Evolutionary conservation across 2,797 vertebrate genomes (phyloP), one percentile per base, ranked within the genome.

Genomic region (Antennarius maculatus): DNA sequence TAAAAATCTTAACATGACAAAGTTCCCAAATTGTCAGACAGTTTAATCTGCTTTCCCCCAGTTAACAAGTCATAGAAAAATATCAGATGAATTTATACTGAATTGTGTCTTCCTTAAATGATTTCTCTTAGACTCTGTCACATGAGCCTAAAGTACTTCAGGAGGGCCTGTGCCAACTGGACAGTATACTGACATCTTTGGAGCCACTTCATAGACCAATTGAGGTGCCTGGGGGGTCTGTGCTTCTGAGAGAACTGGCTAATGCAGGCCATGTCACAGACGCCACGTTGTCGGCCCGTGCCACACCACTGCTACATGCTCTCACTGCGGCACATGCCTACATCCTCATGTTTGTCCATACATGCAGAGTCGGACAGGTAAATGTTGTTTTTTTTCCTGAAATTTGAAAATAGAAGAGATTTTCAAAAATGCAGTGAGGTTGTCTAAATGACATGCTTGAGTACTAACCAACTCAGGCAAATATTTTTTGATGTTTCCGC

Each of bases 301-400:
- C 97, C 67, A 98, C 97, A 2, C 97, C 97, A 3, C 90, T 98
- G 53, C 92, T 98, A 7, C 97, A 98, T 72, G 95, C 97, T 0
- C 94, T 98, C 14, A 97, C 97, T 0, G 97, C 97, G 2, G 97
- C 97, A 0, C 97, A 98, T 2, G 97, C 97, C 28, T 98, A 98
- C 92, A 98, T 98, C 91, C 96, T 98, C 86, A 98, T 98, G 97
- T 98, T 98, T 60, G 97, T 98, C 58, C 97, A 98, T 83, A 98
- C 97, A 16, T 98, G 97, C 87, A 91, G 97, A 74, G 97, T 98
- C 6, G 97, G 97, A 74, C 97, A 98, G 95, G 97, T 97, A 89
- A 94, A 86, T 53, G 28, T 54, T 15, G 1, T 15, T 42, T 13
- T 59, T 51, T 79, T 4, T 62, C 11, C 45, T 9, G 1, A 39